These are phyloP conservation scores for Halcyon senegalensis DNA, from an alignment of 2,113 vertebrate genomes.

Conservation along the genomic window DNA sequence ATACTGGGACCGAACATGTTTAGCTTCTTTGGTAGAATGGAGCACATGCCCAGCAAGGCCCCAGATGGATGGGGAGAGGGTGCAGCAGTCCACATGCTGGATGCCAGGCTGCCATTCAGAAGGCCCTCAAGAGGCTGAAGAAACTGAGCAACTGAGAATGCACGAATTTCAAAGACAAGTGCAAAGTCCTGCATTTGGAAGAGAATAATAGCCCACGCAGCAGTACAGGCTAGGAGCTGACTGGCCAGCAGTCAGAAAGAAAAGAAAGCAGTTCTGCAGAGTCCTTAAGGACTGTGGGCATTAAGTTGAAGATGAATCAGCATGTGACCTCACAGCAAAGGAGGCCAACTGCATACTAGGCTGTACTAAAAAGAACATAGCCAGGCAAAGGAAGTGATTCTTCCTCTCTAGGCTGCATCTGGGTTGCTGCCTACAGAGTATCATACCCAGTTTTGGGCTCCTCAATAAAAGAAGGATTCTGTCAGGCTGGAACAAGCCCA, in stretches of 20 bases:
- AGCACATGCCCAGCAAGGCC: background rate
- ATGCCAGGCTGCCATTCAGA: background rate
- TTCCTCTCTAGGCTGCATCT: background rate
- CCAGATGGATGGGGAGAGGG: background rate
- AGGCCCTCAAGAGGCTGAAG: background rate
- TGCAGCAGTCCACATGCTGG: background rate
- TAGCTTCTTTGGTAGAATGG: background rate
- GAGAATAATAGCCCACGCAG: rapidly evolving
- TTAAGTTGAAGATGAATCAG: background rate
- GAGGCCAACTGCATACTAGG: rapidly evolving
- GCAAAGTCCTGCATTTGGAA: background rate
- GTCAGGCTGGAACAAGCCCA: background rate
- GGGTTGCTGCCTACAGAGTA: background rate
- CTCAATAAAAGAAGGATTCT: background rate
- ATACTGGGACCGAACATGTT: background rate
- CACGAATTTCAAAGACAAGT: background rate
- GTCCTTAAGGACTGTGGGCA: background rate
- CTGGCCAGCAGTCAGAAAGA: background rate
- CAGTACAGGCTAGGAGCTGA: background rate
- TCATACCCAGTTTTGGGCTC: background rate
- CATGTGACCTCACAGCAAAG: background rate
- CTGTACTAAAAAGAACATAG: background rate
- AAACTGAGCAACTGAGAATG: background rate
- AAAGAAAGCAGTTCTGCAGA: background rate
- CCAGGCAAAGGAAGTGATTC: background rate